phyloP scores from a whole-genome alignment of 2,888 invertebrate genomes.

The Ectropis crepuscularia region DNA sequence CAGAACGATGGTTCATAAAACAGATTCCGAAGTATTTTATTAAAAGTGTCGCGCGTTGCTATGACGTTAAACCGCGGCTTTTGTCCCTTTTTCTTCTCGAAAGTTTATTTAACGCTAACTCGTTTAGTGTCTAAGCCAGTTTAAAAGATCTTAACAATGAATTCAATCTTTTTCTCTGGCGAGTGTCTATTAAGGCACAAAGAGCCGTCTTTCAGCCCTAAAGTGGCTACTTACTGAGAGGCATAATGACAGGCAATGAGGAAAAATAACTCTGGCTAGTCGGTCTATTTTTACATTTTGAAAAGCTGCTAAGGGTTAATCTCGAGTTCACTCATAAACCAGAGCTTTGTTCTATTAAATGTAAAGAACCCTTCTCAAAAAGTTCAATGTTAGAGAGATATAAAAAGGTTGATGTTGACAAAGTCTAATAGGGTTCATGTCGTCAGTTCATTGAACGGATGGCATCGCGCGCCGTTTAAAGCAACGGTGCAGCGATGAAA shows the following conservation, averaged over 20 bases:
- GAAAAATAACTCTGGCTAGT: constrained; percentile 45
- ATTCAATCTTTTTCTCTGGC: constrained; percentile 57
- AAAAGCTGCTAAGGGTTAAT: constrained; percentile 40
- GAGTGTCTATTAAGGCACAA: constrained; percentile 55
- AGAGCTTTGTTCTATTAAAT: constrained; percentile 29
- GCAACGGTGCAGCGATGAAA: constrained; percentile 32
- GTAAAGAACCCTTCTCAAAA: constrained; percentile 15
- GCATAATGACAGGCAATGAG: constrained; percentile 45
- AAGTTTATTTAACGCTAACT: constrained; percentile 59
- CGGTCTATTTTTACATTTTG: constrained; percentile 40
- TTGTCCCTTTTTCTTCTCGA: constrained; percentile 50
- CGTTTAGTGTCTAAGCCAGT: constrained; percentile 55
- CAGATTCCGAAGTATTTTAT: constrained; percentile 58
- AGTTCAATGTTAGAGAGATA: constrained; percentile 5
- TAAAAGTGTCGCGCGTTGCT: constrained; percentile 60
- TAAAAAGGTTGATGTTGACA: constrained; percentile 17
- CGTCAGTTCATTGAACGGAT: constrained; percentile 32
- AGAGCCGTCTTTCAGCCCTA: constrained; percentile 48
- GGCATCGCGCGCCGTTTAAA: constrained; percentile 25
- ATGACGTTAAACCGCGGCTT: constrained; percentile 52
- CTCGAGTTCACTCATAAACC: constrained; percentile 29
- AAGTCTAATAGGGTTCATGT: constrained; percentile 17
- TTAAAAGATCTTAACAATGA: constrained; percentile 57
- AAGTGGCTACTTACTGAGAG: constrained; percentile 47
- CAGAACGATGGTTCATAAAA: constrained; percentile 47